These are phyloP conservation scores for Okapia johnstoni DNA, from an alignment of 2,113 vertebrate genomes.

Conservation along the genomic window DNA sequence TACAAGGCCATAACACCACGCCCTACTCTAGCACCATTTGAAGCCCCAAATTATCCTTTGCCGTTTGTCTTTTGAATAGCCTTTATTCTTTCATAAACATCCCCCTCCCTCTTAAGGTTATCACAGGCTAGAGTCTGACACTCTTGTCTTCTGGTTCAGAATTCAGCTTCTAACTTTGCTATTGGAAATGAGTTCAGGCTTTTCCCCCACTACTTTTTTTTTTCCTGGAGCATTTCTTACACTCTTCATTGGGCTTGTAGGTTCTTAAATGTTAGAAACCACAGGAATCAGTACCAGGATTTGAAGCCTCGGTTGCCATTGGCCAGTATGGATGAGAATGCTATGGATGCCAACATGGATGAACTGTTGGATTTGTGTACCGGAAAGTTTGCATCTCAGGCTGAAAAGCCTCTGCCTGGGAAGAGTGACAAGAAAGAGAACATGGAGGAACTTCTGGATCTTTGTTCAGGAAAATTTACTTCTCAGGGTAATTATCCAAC, in stretches of 20 bases:
- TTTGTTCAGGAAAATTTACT: slow-evolving; percentile 91
- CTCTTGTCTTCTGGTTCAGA: slow-evolving; percentile 35
- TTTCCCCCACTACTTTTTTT: not conserved
- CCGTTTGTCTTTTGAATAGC: not conserved
- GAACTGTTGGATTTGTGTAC: slow-evolving; percentile 94
- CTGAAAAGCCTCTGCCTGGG: slow-evolving; percentile 30
- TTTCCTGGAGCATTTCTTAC: not conserved
- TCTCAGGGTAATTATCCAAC: slow-evolving; percentile 79
- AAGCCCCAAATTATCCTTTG: not conserved
- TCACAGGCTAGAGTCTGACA: slow-evolving; percentile 13
- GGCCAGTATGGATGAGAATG: slow-evolving; percentile 96
- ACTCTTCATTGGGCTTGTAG: slow-evolving; percentile 66
- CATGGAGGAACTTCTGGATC: slow-evolving; percentile 89
- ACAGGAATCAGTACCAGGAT: slow-evolving; percentile 81
- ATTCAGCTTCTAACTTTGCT: slow-evolving; percentile 5
- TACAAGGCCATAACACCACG: not conserved
- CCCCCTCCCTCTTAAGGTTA: not conserved
- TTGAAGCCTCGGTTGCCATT: slow-evolving; percentile 88
- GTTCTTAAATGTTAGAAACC: slow-evolving; percentile 85
- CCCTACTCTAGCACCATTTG: not conserved
- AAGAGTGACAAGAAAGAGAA: slow-evolving; percentile 78
- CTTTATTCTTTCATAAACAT: not conserved
- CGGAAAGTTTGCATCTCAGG: slow-evolving; percentile 82
- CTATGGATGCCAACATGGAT: slow-evolving; percentile 98
- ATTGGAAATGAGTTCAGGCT: not conserved